Conservation (phyloP, 2,888 invertebrate genomes). For the Nasonovia ribisnigri region DNA sequence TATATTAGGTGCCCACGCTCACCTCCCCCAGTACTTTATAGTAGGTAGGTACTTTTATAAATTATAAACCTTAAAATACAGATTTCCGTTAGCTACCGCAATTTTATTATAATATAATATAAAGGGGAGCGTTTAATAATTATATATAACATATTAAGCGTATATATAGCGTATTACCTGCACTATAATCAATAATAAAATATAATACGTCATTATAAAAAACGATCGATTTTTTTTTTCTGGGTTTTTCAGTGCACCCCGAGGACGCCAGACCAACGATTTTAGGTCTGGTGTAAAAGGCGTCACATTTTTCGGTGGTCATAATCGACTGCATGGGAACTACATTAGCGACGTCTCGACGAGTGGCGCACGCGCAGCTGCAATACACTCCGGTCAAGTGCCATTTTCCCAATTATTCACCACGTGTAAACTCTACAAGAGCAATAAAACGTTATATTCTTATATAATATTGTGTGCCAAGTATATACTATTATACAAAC, state of each 20-base stretch:
- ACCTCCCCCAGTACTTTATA: neutral
- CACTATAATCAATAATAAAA: neutral
- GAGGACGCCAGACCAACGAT: neutral
- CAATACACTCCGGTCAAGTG: neutral
- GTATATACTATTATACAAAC: neutral
- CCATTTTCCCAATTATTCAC: neutral
- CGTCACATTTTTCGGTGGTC: neutral
- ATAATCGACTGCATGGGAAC: constrained; percentile 2
- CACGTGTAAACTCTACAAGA: neutral
- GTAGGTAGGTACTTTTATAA: neutral
- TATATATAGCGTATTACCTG: neutral
- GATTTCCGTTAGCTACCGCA: constrained; percentile 9
- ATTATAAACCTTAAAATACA: neutral
- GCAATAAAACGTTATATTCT: neutral
- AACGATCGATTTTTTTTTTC: neutral
- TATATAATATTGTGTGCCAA: neutral
- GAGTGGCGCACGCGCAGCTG: neutral
- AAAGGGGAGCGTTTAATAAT: neutral
- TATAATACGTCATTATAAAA: neutral
- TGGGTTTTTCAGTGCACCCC: neutral
- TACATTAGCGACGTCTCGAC: neutral
- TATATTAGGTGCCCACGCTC: neutral
- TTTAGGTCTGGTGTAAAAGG: neutral
- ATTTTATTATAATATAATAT: neutral
- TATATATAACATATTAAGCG: neutral